Conservation (phyloP, 92 coral and sea anemone genomes). For the Heteractis magnifica region DNA sequence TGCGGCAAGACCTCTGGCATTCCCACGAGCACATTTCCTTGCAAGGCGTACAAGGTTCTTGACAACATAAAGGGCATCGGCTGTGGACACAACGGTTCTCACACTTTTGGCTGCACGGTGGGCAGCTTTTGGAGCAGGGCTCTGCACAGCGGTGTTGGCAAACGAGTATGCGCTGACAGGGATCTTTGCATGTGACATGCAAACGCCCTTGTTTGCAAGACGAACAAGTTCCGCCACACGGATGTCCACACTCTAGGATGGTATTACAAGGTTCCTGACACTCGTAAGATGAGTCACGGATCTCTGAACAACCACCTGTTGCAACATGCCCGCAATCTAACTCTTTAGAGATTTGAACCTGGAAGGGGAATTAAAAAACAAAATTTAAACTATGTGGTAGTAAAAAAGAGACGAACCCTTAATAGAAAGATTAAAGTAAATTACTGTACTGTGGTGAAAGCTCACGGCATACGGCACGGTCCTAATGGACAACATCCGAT, state of each 20-base stretch:
- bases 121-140: conserved; percentile 91
- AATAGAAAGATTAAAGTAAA: too few relatives aligned
- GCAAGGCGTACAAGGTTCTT: conserved; percentile 76
- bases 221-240: conserved; percentile 74
- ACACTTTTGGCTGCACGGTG: conserved; percentile 71
- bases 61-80: conserved; percentile 66
- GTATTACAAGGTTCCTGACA: conserved; percentile 74
- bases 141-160: conserved; percentile 79
- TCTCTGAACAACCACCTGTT: conserved; percentile 53
- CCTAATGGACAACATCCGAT: too few relatives aligned
- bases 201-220: conserved; percentile 79
- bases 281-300: conserved; percentile 28
- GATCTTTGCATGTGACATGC: conserved; percentile 71
- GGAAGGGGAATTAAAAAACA: neutral
- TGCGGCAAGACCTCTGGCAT: conserved; percentile 57
- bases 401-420: too few relatives aligned
- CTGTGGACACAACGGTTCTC: conserved; percentile 82
- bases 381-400: neutral
- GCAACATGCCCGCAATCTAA: conserved; percentile 69
- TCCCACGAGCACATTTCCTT: conserved; percentile 75
- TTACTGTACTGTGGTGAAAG: too few relatives aligned
- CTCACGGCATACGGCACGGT: too few relatives aligned
- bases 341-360: conserved; percentile 38
- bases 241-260: conserved; percentile 65
- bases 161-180: conserved; percentile 69